Base-by-base conservation (phyloP, 2,797 vertebrate genomes). In the Aphelocoma californica region DNA sequence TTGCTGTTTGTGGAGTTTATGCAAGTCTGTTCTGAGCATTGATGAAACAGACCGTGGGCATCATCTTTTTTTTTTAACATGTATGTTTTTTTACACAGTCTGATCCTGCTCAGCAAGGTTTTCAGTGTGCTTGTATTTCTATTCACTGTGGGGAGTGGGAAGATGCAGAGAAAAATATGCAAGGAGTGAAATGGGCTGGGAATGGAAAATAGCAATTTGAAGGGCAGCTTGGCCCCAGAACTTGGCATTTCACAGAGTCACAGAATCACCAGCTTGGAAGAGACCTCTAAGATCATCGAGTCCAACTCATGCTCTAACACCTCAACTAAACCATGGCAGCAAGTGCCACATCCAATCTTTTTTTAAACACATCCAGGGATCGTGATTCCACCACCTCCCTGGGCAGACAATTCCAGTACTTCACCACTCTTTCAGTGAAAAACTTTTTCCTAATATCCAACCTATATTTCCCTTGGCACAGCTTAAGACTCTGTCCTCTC, bases 41-140 rank as follows among this genome's bases (percentile, higher is more conserved):
- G 45, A 71, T 45, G 73, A 73, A 80, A 48, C 38, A 77, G 67
- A 29, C 29, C 14, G 54, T 71, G 48, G 25, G 31, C 48, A 36
- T 62, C 3, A 15, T 67, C 28, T 32, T 50, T 3, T 54, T 56
- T 48, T 48, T 31, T 42, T 23, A 13, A 42, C 36, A 28, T 15
- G 5, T 58, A 3, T 48, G 17, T 23, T 45, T 31, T 74, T 65
- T 57, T 26, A 66, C 3, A 8, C 32, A 28, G 24, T 67, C 50
- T 83, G 53, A 81, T 93, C 28, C 84, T 83, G 36, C 75, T 94
- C 61, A 90, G 81, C 44, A 64, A 86, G 64, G 58, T 90, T 90
- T 85, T 51, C 10, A 6, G 29, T 42, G 29, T 38, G n/a, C 51
- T 72, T 81, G 44, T 92, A 50, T 73, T 80, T 50, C 11, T 85